phyloP scores from a whole-genome alignment of 2,888 invertebrate species.

The Stramonita haemastoma region DNA sequence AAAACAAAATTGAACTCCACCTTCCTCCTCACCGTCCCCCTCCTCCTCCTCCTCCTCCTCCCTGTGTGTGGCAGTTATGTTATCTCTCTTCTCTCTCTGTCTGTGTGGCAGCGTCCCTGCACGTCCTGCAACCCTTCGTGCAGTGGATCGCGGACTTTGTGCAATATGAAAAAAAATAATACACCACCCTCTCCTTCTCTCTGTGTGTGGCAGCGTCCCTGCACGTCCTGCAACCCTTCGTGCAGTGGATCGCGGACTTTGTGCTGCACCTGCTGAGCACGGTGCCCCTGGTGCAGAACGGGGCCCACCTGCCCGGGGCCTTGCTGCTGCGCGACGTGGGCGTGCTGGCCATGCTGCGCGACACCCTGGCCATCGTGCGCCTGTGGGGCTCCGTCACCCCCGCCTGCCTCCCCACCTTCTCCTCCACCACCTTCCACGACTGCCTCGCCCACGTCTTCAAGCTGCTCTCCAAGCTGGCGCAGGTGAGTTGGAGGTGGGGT shows the following conservation, averaged over 20 bases:
- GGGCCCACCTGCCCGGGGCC: conserved; percentile 75
- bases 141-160: too few relatives aligned
- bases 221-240: conserved; percentile 91
- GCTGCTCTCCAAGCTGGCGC: conserved; percentile 87
- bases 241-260: conserved; percentile 94
- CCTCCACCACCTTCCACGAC: conserved; percentile 85
- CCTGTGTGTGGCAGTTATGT: too few relatives aligned
- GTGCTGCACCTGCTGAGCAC: conserved; percentile 89
- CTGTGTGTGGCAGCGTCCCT: conserved; percentile 82
- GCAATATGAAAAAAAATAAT: too few relatives aligned
- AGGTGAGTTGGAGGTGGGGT: conserved; percentile 58
- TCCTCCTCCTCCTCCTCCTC: too few relatives aligned
- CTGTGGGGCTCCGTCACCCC: conserved; percentile 89
- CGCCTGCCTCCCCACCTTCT: conserved; percentile 88
- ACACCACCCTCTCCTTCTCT: too few relatives aligned
- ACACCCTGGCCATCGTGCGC: conserved; percentile 88
- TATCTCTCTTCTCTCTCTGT: too few relatives aligned
- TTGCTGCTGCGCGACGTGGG: conserved; percentile 85
- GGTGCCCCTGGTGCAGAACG: conserved; percentile 83
- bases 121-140: too few relatives aligned
- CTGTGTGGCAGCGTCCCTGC: too few relatives aligned
- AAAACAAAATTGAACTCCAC: neutral
- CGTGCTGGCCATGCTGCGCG: conserved; percentile 87
- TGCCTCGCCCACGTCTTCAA: conserved; percentile 88
- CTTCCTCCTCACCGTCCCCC: too few relatives aligned